Conservation (phyloP, 2,888 invertebrate species). For the Mesorhabditis sp. region DNA sequence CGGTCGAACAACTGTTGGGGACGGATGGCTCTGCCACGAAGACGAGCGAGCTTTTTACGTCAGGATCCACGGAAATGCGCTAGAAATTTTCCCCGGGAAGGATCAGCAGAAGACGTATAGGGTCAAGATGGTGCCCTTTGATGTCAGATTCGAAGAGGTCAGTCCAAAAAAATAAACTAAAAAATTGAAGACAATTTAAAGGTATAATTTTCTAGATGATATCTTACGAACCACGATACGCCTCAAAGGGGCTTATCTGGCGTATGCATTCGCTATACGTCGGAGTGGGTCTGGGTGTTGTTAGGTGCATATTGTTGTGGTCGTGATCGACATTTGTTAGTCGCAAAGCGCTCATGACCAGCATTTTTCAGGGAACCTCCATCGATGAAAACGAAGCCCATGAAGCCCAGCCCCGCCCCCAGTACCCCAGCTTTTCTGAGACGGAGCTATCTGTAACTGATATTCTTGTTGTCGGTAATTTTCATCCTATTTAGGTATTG, state of each 20-base stretch:
- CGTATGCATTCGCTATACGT: slow-evolving; percentile 13
- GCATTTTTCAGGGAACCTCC: slow-evolving; percentile 22
- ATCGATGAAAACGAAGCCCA: slow-evolving; percentile 21
- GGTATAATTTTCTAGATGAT: not conserved
- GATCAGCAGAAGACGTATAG: slow-evolving; percentile 23
- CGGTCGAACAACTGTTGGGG: slow-evolving; percentile 28
- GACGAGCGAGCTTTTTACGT: slow-evolving; percentile 35
- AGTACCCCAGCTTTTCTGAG: slow-evolving; percentile 34
- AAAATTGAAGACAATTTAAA: not conserved
- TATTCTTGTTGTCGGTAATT: slow-evolving; percentile 5
- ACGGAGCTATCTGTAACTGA: slow-evolving; percentile 34
- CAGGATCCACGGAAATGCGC: slow-evolving; percentile 41
- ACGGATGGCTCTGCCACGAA: slow-evolving; percentile 38
- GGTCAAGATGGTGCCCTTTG: slow-evolving; percentile 40
- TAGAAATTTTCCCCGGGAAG: slow-evolving; percentile 33
- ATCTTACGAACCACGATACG: not conserved
- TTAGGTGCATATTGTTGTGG: not conserved
- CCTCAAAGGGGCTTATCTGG: slow-evolving; percentile 11
- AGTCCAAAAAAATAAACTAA: not conserved
- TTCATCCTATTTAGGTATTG: slow-evolving; percentile 21
- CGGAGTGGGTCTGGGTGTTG: slow-evolving; percentile 7
- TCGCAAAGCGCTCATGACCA: too few relatives aligned
- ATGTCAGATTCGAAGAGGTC: slow-evolving; percentile 41
- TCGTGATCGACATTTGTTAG: not conserved
- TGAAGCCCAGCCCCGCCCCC: slow-evolving; percentile 22